Evolutionary conservation across 1,140 invertebrate species (phyloP), one percentile per base, ranked within the genome.

Genomic region (Drosophila rufa): DNA sequence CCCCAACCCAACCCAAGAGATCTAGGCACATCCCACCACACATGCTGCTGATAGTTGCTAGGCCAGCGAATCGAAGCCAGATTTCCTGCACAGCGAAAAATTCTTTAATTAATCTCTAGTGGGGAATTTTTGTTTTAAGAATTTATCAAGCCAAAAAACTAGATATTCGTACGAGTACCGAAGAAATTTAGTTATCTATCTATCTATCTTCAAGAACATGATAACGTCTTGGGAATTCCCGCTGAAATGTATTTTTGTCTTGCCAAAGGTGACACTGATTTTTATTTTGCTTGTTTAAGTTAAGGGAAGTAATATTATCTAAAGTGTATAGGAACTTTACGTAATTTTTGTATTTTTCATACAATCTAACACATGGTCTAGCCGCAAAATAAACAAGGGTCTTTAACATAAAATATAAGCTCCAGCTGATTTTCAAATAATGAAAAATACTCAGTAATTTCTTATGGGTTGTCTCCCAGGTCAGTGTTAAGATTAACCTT

Each of bases 21-120:
- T 12, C 27, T 17, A 22, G 25, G n/a, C 47, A n/a, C 14, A 43
- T 33, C 33, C 40, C 55, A 57, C 17, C 53, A 55, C 22, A n/a
- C 36, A 48, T 25, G 12, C 14, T 8, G 45, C 65, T 62, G 27
- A 46, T 73, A 15, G 71, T 77, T 77, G 71, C 75, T 58, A 77
- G 64, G 71, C 71, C 36, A 50, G 43, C 36, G 17, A 62, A 36
- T 73, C 45, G 17, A 53, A 30, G 46, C 4, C 5, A 27, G 22
- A 40, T 15, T 48, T 71, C 7, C 27, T 30, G 27, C 62, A 46
- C 48, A 0, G 47, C 11, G 22, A 38, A 22, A 64, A 51, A 53
- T 1, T 6, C n/a, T 8, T 48, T n/a, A 5, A 12, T 6, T 36
- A 9, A 12, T 22, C 47, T 46, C 51, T 7, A 68, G 40, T 46